Conservation (phyloP, 1,140 invertebrate genomes). For the Pentalonia nigronervosa region DNA sequence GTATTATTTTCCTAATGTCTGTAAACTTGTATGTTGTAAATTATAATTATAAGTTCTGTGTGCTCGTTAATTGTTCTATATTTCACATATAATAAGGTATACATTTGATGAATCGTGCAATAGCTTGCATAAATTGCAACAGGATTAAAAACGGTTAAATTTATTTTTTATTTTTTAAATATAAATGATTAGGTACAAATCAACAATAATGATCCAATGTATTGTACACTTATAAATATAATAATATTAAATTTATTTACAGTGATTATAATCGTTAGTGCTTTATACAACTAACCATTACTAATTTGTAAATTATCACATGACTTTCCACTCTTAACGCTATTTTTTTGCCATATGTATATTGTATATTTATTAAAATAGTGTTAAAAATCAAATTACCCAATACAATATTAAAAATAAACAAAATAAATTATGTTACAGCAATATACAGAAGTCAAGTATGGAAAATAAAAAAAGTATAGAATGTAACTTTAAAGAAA, state of each 20-base stretch:
- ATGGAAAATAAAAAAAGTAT: not conserved
- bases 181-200: not conserved
- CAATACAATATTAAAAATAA: slow-evolving; percentile 19
- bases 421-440: not conserved
- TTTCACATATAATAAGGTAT: too few species aligned
- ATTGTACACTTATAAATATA: slow-evolving; percentile 14
- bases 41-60: too few species aligned
- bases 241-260: slow-evolving; percentile 29
- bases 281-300: slow-evolving; percentile 16
- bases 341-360: not conserved
- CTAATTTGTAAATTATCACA: slow-evolving; percentile 44
- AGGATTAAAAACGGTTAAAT: slow-evolving; percentile 36
- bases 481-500: slow-evolving; percentile 6
- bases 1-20: too few species aligned
- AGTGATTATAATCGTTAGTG: slow-evolving; percentile 13
- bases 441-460: not conserved
- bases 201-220: not conserved
- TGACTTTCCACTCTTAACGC: slow-evolving; percentile 54
- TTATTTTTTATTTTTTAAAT: slow-evolving; percentile 23
- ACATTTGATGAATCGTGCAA: not conserved
- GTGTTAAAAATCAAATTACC: slow-evolving; percentile 38
- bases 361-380: not conserved
- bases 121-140: not conserved
- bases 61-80: too few species aligned
- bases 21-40: too few species aligned